Evolutionary conservation across 1,140 invertebrate species (phyloP).

Genomic region (Halyomorpha halys): DNA sequence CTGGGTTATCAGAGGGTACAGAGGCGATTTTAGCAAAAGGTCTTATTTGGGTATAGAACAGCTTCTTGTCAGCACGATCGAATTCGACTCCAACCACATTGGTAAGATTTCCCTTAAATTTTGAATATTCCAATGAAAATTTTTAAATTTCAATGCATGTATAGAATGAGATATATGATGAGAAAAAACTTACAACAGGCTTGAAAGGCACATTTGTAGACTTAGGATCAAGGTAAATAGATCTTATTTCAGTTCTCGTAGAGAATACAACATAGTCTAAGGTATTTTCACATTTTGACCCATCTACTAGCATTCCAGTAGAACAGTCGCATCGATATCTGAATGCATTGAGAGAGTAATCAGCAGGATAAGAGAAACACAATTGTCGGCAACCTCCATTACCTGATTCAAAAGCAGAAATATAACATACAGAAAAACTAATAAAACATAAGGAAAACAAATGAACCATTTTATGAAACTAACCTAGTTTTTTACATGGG

Average conservation of each 20-base stretch:
- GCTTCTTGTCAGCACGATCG: constrained; percentile 74
- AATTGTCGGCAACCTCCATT: constrained; percentile 86
- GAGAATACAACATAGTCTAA: constrained; percentile 86
- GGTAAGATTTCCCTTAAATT: constrained; percentile 63
- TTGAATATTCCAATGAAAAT: not conserved
- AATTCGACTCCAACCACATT: constrained; percentile 96
- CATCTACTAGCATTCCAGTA: constrained; percentile 53
- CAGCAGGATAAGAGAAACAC: constrained; percentile 82
- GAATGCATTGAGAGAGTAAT: constrained; percentile 36
- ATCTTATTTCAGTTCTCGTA: constrained; percentile 81
- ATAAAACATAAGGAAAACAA: not conserved
- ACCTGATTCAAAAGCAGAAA: constrained; percentile 32
- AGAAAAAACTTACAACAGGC: constrained; percentile 44
- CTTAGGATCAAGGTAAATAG: constrained; percentile 70
- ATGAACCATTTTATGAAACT: constrained; percentile 5
- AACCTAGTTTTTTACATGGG: constrained; percentile 53
- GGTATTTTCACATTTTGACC: constrained; percentile 63
- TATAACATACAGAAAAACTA: not conserved
- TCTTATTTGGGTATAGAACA: constrained; percentile 85
- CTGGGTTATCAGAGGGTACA: constrained; percentile 51
- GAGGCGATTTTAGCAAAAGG: constrained; percentile 80
- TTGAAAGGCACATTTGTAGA: constrained; percentile 74
- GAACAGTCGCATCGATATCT: constrained; percentile 81
- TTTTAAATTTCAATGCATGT: no score
- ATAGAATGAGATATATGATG: not conserved